Conservation (phyloP, 2,113 vertebrate genomes). For the Diglossa brunneiventris region DNA sequence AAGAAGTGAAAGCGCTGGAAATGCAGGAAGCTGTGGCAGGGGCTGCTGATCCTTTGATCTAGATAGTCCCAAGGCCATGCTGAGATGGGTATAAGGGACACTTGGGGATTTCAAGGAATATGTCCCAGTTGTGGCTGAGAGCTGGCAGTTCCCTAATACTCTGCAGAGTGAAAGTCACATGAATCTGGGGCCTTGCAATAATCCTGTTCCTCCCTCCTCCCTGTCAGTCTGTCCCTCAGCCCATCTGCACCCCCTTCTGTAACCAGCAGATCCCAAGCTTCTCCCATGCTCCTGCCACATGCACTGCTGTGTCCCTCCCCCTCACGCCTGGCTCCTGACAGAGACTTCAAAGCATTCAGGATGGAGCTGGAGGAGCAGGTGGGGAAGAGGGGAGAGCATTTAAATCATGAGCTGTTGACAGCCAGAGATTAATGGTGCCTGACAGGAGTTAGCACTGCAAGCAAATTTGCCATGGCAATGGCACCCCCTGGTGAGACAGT, state of each 20-base stretch:
- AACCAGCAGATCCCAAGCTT: neutral
- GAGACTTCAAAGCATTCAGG: slow-evolving; percentile 6
- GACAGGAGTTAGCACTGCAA: neutral
- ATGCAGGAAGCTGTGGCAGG: neutral
- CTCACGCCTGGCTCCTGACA: neutral
- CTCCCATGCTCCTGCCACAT: neutral
- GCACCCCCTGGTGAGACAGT: slow-evolving; percentile 24
- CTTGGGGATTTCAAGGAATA: neutral
- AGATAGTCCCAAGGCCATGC: neutral
- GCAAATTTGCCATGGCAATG: slow-evolving; percentile 31
- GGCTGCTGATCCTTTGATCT: neutral
- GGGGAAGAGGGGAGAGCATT: neutral
- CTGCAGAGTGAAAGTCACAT: neutral
- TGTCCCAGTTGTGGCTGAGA: neutral
- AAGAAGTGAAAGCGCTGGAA: neutral
- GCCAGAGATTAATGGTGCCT: neutral
- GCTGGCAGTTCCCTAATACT: neutral
- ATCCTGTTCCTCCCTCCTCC: neutral
- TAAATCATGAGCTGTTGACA: slow-evolving; percentile 41
- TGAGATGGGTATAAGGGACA: neutral
- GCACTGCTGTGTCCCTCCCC: neutral
- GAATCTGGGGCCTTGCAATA: neutral
- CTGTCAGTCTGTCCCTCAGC: neutral
- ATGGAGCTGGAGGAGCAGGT: slow-evolving; percentile 24
- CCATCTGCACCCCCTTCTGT: neutral